Base-by-base conservation (phyloP, 2,113 vertebrate species). In the Scomber japonicus region DNA sequence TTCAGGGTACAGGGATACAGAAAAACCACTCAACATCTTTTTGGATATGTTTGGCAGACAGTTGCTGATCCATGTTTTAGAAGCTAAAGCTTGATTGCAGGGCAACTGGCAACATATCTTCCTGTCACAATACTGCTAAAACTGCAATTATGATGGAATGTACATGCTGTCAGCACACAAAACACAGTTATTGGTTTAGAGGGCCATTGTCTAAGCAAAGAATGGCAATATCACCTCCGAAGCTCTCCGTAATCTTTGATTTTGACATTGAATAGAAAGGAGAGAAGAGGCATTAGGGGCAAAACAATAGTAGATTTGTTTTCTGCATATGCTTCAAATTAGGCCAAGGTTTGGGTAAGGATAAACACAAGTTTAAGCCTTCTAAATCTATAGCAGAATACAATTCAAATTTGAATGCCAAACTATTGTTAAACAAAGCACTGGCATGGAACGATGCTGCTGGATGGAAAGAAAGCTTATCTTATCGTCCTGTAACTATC, bases 301-400 rank as follows among this genome's bases (percentile, higher is more conserved):
- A 57, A 83, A 91, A 94, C 92, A 94, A 95, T 93, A 79, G 83
- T 74, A 83, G 88, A 89, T 93, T 94, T 94, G 93, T 92, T 91
- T 86, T 72, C 75, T 67, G 89, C 91, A 40, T 91, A 88, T 75
- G 83, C 81, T 78, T 91, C 82, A 89, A 92, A 92, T 93, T 90
- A 89, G 92, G 92, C 92, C 93, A 90, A 69, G 90, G 90, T 92
- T 94, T 94, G 84, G 88, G 77, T 81, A 83, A 64, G 91, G 85
- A 93, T 93, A 91, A 94, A 93, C 89, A 87, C 59, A 82, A 86
- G 83, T 93, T 85, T 92, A 91, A 95, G 91, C 90, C 86, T 77
- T 55, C 81, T 80, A 82, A 90, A 84, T 89, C 87, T 88, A 82
- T 78, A 64, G 85, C 68, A 44, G 67, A 82, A 80, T 84, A 90